A percentile compares a stretch with the other conserved stretches of the same genome.
These are phyloP conservation scores for Hesperia comma DNA, from an alignment of 2,888 invertebrate genomes.

Conservation along the genomic window DNA sequence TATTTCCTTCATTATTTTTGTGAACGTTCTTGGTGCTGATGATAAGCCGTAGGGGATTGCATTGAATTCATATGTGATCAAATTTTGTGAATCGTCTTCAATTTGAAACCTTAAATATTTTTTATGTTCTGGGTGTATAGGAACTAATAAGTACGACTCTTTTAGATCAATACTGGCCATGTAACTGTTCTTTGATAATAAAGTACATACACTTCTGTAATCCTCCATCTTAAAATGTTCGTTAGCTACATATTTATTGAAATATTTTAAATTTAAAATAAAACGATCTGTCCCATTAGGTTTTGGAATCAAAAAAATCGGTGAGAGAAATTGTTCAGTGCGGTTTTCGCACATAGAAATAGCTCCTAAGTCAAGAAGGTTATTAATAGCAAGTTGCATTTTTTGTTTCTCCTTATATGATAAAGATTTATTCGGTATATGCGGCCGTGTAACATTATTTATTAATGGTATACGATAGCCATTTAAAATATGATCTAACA, in stretches of 20 bases:
- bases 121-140: conserved; percentile 27
- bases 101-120: too few species aligned
- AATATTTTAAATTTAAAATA: conserved; percentile 42
- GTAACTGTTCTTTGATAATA: conserved; percentile 36
- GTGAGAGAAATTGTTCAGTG: conserved; percentile 40
- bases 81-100: conserved; percentile 27
- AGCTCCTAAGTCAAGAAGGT: conserved; percentile 41
- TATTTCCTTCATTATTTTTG: conserved; percentile 34
- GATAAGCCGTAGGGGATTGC: conserved; percentile 35
- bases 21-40: conserved; percentile 23
- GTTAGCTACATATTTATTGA: conserved; percentile 41
- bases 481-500: conserved; percentile 3
- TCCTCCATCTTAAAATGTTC: conserved; percentile 47
- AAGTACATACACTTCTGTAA: conserved; percentile 40
- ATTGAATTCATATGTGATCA: conserved; percentile 30
- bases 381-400: conserved; percentile 40
- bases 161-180: conserved; percentile 44
- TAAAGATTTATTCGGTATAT: neutral
- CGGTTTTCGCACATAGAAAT: conserved; percentile 33
- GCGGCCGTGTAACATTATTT: neutral
- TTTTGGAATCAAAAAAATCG: conserved; percentile 42
- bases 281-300: conserved; percentile 41
- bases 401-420: conserved; percentile 23
- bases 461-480: conserved; percentile 5
- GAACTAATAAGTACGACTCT: conserved; percentile 43